Evolutionary conservation across 2,113 vertebrate genomes (phyloP), one percentile per base, ranked within the genome.

Genomic region (Catagonus wagneri): DNA sequence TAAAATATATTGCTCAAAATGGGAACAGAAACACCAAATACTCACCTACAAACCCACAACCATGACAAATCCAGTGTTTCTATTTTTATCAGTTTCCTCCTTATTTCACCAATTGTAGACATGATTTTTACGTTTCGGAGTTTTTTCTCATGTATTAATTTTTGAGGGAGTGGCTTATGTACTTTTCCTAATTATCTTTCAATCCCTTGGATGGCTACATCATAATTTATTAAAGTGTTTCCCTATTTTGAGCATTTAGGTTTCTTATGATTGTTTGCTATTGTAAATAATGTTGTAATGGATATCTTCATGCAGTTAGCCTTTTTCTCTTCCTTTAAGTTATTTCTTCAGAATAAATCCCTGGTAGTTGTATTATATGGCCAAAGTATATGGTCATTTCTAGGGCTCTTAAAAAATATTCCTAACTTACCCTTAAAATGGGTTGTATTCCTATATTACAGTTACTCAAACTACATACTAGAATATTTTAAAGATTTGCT

Each of bases 301-400:
- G 72, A 68, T 22, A 61, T 79, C 65, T 88, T 71, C 6, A 29
- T 29, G 54, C 29, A 34, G 36, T 54, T 58, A 78, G 39, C 9
- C 17, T 81, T 95, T 85, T 76, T 68, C 27, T 78, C 56, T 95
- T 85, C 11, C 56, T 93, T 81, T 69, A 32, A 44, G 71, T 90
- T 92, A 65, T 88, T 94, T 95, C 44, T 91, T 86, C 36, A 65
- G 52, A 56, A 39, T 94, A 96, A 94, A 88, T 75, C 23, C 36
- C n/a, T 80, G 17, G 1, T 44, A 60, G 54, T 58, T 14, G 71
- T 7, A 71, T 69, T 44, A 54, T 39, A 85, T 44, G 63, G 4
- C 13, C 56, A 78, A 93, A 83, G 36, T 39, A 81, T 69, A 75
- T 16, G 12, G 19, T 60, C 50, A 50, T 86, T 96, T 96, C 90